Evolutionary conservation across 2,888 invertebrate genomes (phyloP), one percentile per base, ranked within the genome.

Genomic region (Tiphia femorata): DNA sequence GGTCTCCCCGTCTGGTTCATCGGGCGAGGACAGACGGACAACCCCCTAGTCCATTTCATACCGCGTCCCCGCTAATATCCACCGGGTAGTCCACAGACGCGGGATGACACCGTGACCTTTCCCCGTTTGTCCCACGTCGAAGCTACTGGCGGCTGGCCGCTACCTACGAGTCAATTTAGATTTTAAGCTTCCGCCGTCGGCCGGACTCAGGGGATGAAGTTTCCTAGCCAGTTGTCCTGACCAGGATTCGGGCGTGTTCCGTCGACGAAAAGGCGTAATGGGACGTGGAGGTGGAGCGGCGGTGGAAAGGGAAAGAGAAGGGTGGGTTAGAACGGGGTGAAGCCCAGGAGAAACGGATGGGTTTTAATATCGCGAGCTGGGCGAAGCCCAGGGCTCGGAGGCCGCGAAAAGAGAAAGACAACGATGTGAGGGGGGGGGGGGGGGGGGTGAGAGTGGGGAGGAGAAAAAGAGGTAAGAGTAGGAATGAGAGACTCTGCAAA

Each of bases 321-420:
- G 44, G 37, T 37, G 48, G 49, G 43, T 37, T 35, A 41, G 48
- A 48, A n/a, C n/a, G n/a, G 35, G 48, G 46, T 43, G 61, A 49
- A 51, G 46, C 55, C 52, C 52, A 38, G 40, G 57, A 62, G 70
- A 73, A 80, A 79, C 68, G 72, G 72, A 77, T 78, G 74, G 76
- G 73, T 78, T 78, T 79, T 77, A 78, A 80, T 79, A 79, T 78
- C 70, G 67, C 64, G 66, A 63, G 57, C 72, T 67, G 20, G 60
- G 48, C 53, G 57, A 51, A 62, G 66, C 64, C 60, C 54, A 61
- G 52, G 58, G 53, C 48, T 58, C 42, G 59, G 57, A 61, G 33
- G 12, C 19, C 21, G 33, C 20, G 17, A 30, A n/a, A 6, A 25
- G 27, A 25, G 27, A 2, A 8, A 25, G 16, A 12, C 7, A n/a